These are phyloP conservation scores for Brachyptera putata DNA, from an alignment of 2,888 invertebrate species.

Conservation along the genomic window DNA sequence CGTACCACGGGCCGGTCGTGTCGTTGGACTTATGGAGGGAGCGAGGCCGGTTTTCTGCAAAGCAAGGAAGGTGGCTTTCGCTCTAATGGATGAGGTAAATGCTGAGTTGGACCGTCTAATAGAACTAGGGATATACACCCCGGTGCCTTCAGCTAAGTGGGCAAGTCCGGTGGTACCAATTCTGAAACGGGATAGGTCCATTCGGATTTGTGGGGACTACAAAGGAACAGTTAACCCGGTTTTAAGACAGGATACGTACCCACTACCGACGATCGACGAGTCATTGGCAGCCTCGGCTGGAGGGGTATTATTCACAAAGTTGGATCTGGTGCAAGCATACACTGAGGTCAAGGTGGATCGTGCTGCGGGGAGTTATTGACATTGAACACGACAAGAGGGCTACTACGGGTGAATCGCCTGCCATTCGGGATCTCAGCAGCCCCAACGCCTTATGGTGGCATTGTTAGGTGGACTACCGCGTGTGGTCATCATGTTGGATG, in stretches of 20 bases:
- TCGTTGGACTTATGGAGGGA: too few relatives aligned
- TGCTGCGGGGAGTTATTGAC: conserved; percentile 4
- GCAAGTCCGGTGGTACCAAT: too few relatives aligned
- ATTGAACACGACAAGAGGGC: conserved; percentile 10
- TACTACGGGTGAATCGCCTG: conserved; percentile 26
- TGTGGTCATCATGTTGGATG: conserved; percentile 28
- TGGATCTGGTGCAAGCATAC: conserved; percentile 19
- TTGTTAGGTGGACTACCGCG: conserved; percentile 26
- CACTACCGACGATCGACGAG: conserved; percentile 28
- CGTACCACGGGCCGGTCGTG: too few relatives aligned
- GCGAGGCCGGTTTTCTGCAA: too few relatives aligned
- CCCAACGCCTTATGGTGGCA: conserved; percentile 32
- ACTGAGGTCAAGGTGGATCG: conserved; percentile 4
- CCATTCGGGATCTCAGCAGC: conserved; percentile 30
- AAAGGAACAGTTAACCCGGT: conserved; percentile 29
- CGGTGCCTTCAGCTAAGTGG: too few relatives aligned
- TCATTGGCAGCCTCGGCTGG: conserved; percentile 26
- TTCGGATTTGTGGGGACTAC: conserved; percentile 33
- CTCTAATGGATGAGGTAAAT: too few relatives aligned
- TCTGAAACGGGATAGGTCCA: too few relatives aligned
- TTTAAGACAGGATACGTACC: conserved; percentile 25
- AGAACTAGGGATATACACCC: too few relatives aligned
- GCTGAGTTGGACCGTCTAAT: too few relatives aligned
- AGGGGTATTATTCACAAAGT: conserved; percentile 25
- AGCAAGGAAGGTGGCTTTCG: too few relatives aligned